Evolutionary conservation across 1,140 invertebrate genomes (phyloP).

Genomic region (Belonocnema kinseyi): DNA sequence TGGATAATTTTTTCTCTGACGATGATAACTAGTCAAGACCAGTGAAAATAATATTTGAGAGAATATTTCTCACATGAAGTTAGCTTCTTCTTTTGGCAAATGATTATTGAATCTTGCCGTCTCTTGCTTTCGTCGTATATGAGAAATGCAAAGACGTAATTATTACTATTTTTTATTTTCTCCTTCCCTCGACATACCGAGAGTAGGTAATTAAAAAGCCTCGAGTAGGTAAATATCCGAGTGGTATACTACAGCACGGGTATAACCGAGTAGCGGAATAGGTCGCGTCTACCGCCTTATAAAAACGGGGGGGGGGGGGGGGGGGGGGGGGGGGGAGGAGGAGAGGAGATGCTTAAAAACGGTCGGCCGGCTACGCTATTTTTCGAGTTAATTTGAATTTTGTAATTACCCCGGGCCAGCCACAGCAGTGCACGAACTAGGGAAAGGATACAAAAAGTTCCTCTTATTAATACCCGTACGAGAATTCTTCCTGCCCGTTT

Average conservation of each 20-base stretch:
- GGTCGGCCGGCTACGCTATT: slow-evolving; percentile 68
- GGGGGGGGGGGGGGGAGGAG: slow-evolving; percentile 46
- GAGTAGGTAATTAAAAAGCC: slow-evolving; percentile 74
- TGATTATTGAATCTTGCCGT: slow-evolving; percentile 55
- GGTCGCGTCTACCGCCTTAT: slow-evolving; percentile 69
- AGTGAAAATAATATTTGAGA: too few relatives aligned
- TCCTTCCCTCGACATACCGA: slow-evolving; percentile 44
- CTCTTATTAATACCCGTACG: slow-evolving; percentile 70
- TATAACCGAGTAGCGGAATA: slow-evolving; percentile 52
- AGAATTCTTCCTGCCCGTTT: slow-evolving; percentile 65
- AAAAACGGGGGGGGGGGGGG: slow-evolving; percentile 60
- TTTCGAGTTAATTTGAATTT: slow-evolving; percentile 77
- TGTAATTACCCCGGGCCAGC: slow-evolving; percentile 73
- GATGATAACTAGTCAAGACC: too few relatives aligned
- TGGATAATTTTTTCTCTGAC: too few relatives aligned
- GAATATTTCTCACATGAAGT: too few relatives aligned
- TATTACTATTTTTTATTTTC: slow-evolving; percentile 55
- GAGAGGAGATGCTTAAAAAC: slow-evolving; percentile 70
- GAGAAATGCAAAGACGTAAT: slow-evolving; percentile 60
- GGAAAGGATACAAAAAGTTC: slow-evolving; percentile 70
- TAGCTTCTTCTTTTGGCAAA: slow-evolving; percentile 40
- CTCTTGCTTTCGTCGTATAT: slow-evolving; percentile 55
- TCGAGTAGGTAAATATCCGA: slow-evolving; percentile 76
- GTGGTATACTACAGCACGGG: slow-evolving; percentile 61
- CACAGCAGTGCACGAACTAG: slow-evolving; percentile 63